Percentiles rank a stretch among this genome's conserved stretches.
phyloP scores from a whole-genome alignment of 2,113 vertebrate species.

The Probosciger aterrimus region DNA sequence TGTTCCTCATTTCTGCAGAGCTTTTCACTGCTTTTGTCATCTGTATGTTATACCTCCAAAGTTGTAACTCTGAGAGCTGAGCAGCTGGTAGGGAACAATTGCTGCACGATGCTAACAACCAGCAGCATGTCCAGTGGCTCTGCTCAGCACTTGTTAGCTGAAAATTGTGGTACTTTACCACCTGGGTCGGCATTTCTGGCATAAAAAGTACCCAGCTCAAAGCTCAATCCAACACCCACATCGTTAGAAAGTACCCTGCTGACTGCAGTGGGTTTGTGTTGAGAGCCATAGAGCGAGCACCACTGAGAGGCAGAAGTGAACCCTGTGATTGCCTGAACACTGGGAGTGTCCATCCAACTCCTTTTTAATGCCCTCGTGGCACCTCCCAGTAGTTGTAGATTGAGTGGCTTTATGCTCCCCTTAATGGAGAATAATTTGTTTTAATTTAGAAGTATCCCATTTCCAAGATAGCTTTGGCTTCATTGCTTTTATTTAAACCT shows the following conservation, averaged over 20 bases:
- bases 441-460: neutral
- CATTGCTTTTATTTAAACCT: neutral
- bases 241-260: neutral
- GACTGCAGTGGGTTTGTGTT: neutral
- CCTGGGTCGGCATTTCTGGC: neutral
- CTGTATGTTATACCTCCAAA: neutral
- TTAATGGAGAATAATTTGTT: neutral
- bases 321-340: neutral
- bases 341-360: neutral
- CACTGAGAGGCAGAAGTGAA: neutral
- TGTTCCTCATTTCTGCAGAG: neutral
- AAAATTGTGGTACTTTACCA: neutral
- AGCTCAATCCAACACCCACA: neutral
- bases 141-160: neutral
- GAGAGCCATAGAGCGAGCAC: fast-evolving
- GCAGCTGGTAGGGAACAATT: neutral
- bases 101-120: neutral
- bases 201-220: neutral
- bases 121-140: neutral
- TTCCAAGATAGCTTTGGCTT: constrained; percentile 28
- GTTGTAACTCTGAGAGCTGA: neutral
- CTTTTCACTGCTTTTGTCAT: neutral
- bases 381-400: neutral
- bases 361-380: neutral
- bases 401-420: neutral